Evolutionary conservation across 2,797 vertebrate genomes (phyloP), one percentile per base, ranked within the genome.

Genomic region (Petrocephalus schoutedeni): DNA sequence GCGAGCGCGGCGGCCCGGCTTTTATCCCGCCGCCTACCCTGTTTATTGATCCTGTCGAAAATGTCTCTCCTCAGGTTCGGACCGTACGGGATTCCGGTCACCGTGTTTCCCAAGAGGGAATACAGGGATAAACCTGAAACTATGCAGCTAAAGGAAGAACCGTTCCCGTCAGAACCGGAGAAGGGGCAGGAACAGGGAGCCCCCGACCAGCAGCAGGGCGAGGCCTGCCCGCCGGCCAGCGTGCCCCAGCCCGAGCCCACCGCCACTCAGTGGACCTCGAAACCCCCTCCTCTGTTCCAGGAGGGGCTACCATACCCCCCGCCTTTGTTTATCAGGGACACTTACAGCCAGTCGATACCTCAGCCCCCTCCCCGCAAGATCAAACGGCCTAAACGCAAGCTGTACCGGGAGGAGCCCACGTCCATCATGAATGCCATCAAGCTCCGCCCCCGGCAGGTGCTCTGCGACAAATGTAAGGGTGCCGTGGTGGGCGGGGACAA

Each of bases 301-400:
- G 98, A 98, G 91, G 98, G 98, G 91, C 97, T 98, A 0, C 97
- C 98, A 0, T 99, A 99, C 89, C 98, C 98, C 82, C 98, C 98
- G 58, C 98, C 98, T 85, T 95, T 99, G 93, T 98, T 99, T 95
- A 98, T 99, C 97, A 98, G 98, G 97, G 98, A 99, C 97, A 98
- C 98, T 0, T 99, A 99, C 93, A 98, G 98, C 97, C 98, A 99
- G 93, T 96, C 98, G 90, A 97, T 99, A 98, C 98, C 98, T 98
- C 98, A 99, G 94, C 98, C 98, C 7, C 97, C 95, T 0, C 97
- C 98, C 23, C 97, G 98, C 85, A 98, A 98, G 93, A 99, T 99
- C 92, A 98, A 98, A 90, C 95, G 98, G 91, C 98, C 97, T 45
- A 99, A 98, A 92, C 96, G 97, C 45, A 97, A 98, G 92, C 97